Conservation (phyloP, 2,888 invertebrate genomes). For the Ferrisia virgata region DNA sequence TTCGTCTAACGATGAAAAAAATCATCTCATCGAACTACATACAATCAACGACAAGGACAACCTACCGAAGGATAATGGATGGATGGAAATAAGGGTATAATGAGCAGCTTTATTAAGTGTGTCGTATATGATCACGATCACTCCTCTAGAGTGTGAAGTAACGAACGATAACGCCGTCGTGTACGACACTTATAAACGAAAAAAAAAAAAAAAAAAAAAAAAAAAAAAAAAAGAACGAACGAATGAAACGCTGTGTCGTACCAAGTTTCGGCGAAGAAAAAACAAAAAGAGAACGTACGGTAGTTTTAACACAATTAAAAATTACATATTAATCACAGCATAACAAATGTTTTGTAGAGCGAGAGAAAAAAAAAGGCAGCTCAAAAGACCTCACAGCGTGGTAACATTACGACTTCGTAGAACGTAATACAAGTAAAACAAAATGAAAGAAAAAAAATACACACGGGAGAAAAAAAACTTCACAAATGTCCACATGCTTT, state of each 20-base stretch:
- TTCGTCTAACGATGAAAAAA: too few species aligned
- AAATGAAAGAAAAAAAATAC: not conserved
- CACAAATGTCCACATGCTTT: too few species aligned
- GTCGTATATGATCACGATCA: too few species aligned
- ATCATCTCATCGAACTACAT: too few species aligned
- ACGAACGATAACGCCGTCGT: too few species aligned
- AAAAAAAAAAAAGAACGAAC: too few species aligned
- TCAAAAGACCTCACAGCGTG: constrained; percentile 21
- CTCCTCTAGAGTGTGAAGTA: too few species aligned
- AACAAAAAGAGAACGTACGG: not conserved
- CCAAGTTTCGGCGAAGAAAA: not conserved
- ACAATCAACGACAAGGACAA: not conserved
- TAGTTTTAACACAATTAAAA: not conserved
- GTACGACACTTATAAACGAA: too few species aligned
- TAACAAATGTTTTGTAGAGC: constrained; percentile 12
- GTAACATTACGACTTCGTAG: constrained; percentile 26
- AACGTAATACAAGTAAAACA: not conserved
- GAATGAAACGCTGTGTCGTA: not conserved
- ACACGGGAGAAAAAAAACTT: not conserved
- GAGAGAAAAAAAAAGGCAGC: constrained; percentile 20
- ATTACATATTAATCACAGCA: constrained; percentile 14
- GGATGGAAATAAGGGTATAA: not conserved
- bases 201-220: too few species aligned
- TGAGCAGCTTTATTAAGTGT: too few species aligned
- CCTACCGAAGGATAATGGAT: not conserved